These are phyloP conservation scores for Oligia strigilis DNA, from an alignment of 2,888 invertebrate species.

Conservation along the genomic window DNA sequence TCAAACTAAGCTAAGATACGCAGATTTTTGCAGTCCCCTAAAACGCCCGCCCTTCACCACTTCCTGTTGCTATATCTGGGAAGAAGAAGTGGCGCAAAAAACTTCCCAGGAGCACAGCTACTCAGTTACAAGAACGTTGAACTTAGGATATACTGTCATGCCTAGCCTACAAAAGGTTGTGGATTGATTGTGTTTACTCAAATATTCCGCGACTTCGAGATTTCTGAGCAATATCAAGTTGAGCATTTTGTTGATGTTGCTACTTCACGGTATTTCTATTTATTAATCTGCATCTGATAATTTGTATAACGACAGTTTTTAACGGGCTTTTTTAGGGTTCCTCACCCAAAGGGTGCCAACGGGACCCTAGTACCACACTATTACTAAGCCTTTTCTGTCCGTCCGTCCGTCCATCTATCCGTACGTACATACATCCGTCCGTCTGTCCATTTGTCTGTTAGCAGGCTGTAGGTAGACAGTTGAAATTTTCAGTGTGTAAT, in stretches of 20 bases:
- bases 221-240: neutral
- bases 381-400: too few species aligned
- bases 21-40: too few species aligned
- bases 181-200: neutral
- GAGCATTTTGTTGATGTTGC: neutral
- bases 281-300: neutral
- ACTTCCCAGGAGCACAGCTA: too few species aligned
- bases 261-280: neutral
- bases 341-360: too few species aligned
- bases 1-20: neutral
- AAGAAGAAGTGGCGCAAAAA: neutral
- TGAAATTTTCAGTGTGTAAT: too few species aligned
- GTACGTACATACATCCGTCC: too few species aligned
- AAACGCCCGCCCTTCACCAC: too few species aligned
- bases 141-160: neutral
- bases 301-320: neutral
- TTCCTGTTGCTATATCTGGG: neutral
- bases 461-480: too few species aligned
- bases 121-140: neutral
- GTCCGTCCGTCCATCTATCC: too few species aligned
- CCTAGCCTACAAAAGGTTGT: neutral
- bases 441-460: too few species aligned
- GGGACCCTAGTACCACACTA: too few species aligned
- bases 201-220: neutral
- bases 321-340: neutral